These are phyloP conservation scores for Steinernema khuongi DNA, from an alignment of 1,140 invertebrate genomes.

Conservation along the genomic window DNA sequence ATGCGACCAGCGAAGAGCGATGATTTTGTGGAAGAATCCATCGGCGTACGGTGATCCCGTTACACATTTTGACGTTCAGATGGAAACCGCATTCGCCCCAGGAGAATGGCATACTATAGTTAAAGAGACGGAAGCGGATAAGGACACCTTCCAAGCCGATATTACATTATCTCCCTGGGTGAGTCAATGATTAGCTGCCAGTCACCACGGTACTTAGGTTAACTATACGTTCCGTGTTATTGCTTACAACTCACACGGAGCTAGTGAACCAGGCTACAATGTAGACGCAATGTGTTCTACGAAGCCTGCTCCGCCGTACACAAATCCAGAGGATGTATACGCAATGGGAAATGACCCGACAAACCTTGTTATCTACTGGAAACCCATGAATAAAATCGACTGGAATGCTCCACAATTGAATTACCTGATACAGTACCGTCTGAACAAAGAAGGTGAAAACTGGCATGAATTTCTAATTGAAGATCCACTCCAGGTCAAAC, in stretches of 20 bases:
- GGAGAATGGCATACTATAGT: slow-evolving; percentile 79
- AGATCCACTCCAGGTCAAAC: slow-evolving; percentile 61
- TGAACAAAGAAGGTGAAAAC: slow-evolving; percentile 67
- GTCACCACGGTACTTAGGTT: slow-evolving; percentile 67
- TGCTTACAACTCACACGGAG: slow-evolving; percentile 85
- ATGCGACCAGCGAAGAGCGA: slow-evolving; percentile 70
- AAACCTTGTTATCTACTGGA: slow-evolving; percentile 76
- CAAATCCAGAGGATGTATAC: slow-evolving; percentile 76
- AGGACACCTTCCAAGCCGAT: slow-evolving; percentile 43
- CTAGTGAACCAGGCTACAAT: slow-evolving; percentile 75
- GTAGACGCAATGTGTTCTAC: slow-evolving; percentile 75
- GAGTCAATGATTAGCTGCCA: slow-evolving; percentile 70
- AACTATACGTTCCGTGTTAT: slow-evolving; percentile 94
- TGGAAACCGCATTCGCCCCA: slow-evolving; percentile 86
- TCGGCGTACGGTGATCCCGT: slow-evolving; percentile 91
- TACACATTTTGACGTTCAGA: slow-evolving; percentile 80
- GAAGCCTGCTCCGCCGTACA: slow-evolving; percentile 61
- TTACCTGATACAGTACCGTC: slow-evolving; percentile 80
- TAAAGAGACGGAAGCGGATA: slow-evolving; percentile 60
- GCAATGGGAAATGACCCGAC: slow-evolving; percentile 76
- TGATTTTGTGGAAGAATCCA: slow-evolving; percentile 76
- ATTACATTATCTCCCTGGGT: slow-evolving; percentile 57
- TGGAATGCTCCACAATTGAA: slow-evolving; percentile 88
- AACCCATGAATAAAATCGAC: slow-evolving; percentile 84
- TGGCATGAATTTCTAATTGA: slow-evolving; percentile 67